A percentile compares a stretch with the other conserved stretches of the same genome.
Evolutionary conservation across 2,113 vertebrate genomes (phyloP).

Genomic region (Psophia crepitans): DNA sequence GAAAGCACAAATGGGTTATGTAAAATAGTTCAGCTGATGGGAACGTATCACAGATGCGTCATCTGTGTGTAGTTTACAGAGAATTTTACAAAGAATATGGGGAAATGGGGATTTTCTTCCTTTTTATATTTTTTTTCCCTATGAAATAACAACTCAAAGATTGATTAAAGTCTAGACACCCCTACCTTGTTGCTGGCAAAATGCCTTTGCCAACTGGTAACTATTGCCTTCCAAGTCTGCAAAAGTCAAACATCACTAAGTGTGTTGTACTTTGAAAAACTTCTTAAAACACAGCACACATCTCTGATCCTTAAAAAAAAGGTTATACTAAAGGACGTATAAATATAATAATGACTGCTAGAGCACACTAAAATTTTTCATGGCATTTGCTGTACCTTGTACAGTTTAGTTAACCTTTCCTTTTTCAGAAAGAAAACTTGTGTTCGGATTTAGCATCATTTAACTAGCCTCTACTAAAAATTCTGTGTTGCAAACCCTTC

Average conservation of each 20-base stretch:
- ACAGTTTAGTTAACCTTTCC: slow-evolving; percentile 44
- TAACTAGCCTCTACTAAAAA: slow-evolving; percentile 7
- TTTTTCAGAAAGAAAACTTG: background rate
- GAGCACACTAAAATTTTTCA: background rate
- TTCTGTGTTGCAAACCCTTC: background rate
- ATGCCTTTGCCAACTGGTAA: background rate
- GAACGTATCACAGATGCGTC: background rate
- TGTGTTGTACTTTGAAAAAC: background rate
- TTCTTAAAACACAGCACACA: background rate
- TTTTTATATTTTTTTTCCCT: background rate
- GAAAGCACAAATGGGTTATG: background rate
- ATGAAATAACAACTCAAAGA: background rate
- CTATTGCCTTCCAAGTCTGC: background rate
- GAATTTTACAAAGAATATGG: background rate
- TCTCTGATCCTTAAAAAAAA: background rate
- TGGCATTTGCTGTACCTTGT: slow-evolving; percentile 2
- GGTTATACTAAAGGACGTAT: background rate
- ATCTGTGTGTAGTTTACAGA: background rate
- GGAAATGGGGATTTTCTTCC: background rate
- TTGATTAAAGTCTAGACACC: background rate
- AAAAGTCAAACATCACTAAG: background rate
- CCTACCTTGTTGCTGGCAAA: background rate
- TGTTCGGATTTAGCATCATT: background rate
- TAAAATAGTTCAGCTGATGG: background rate
- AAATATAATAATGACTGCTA: background rate